These are phyloP conservation scores for Psophia crepitans DNA, from an alignment of 2,113 vertebrate species.

Conservation along the genomic window DNA sequence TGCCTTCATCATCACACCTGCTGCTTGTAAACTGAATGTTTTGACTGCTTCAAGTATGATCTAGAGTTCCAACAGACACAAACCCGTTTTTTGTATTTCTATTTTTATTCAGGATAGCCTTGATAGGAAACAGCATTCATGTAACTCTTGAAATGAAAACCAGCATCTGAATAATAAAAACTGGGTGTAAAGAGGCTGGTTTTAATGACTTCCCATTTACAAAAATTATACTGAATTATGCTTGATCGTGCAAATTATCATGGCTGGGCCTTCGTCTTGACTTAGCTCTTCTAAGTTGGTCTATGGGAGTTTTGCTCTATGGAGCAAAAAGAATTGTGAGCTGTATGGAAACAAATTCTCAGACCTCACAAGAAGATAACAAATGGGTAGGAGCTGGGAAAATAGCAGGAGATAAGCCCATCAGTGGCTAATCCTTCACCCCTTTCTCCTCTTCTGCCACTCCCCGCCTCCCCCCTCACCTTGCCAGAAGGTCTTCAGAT, in stretches of 20 bases:
- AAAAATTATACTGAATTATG: background rate
- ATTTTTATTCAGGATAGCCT: background rate
- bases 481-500: background rate
- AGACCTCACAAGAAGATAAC: background rate
- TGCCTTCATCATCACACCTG: background rate
- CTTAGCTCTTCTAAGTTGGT: background rate
- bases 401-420: background rate
- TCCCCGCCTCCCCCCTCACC: accelerated
- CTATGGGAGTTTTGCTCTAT: background rate
- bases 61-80: background rate
- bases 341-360: background rate
- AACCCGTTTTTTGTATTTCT: background rate
- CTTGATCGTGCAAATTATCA: background rate
- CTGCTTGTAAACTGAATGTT: background rate
- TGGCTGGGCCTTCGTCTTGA: background rate
- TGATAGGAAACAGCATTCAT: background rate
- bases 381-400: background rate
- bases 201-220: background rate
- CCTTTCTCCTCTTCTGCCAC: background rate
- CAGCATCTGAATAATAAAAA: background rate
- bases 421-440: background rate
- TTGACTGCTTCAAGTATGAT: background rate
- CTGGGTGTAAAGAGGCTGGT: background rate
- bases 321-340: background rate
- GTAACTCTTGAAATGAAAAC: background rate